Evolutionary conservation across 2,113 vertebrate species (phyloP), one percentile per base, ranked within the genome.

Genomic region (Copsychus sechellarum): DNA sequence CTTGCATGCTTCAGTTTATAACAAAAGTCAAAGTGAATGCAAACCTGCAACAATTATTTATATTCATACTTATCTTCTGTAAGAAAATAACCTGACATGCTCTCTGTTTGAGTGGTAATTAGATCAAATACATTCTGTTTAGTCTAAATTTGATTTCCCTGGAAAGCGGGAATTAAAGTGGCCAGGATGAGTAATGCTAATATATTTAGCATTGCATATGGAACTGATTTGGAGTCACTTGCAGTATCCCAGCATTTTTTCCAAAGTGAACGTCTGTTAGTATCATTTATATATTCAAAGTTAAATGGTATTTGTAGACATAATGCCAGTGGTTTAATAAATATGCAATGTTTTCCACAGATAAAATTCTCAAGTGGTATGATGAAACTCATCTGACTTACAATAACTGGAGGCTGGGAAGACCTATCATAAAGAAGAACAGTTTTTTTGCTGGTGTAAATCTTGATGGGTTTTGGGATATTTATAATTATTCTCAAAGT

Each of bases 351-450:
- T 96, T 96, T 93, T 93, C 88, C 57, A 69, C 92, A 99, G 99
- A 98, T 96, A 95, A 98, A 54, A 88, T 96, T 88, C 97, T 98
- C 78, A 98, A 97, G 96, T 99, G 99, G 99, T 98, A 98, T 58
- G 99, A 99, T 72, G 98, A 98, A 76, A 99, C 99, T 57, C 94
- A 85, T 25, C 96, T 99, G 64, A 98, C 98, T n/a, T 99, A 98
- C 92, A 99, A 98, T 81, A 98, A 99, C 82, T 99, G 99, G 99
- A 97, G 88, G 28, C 38, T 33, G 9, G 99, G 99, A 73, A 98
- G 99, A 92, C 99, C 98, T 48, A 36, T 96, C 40, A 56, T 98
- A 45, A 90, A 97, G 11, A 86, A 74, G 28, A 62, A 93, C 28
- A 90, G 45, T 22, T 99, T 99, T 97, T 95, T 98, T 97, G 98